Evolutionary conservation across 2,888 invertebrate species (phyloP).

Genomic region (Melikaiella ostensackeni): DNA sequence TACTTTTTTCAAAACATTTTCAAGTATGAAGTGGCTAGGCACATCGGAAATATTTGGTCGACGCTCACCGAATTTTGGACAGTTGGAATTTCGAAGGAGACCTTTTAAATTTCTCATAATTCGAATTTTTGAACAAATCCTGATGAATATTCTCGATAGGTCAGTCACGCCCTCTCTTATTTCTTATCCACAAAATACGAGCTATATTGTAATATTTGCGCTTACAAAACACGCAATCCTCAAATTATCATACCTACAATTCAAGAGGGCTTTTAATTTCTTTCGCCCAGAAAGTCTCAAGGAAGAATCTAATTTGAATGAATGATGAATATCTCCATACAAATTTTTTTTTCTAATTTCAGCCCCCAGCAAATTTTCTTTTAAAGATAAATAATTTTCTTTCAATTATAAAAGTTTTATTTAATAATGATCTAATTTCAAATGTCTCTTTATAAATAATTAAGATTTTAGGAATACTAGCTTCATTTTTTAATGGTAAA

Average conservation of each 20-base stretch:
- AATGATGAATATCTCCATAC: not conserved
- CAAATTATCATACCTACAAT: slow-evolving; percentile 45
- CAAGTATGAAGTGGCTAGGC: too few species aligned
- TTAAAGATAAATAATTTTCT: not conserved
- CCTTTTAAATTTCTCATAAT: too few species aligned
- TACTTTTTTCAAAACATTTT: too few species aligned
- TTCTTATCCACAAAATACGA: slow-evolving; percentile 6
- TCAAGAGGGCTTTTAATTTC: slow-evolving; percentile 42
- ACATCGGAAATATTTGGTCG: too few species aligned
- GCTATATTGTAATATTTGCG: slow-evolving; percentile 48
- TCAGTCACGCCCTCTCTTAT: not conserved
- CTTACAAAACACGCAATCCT: slow-evolving; percentile 50
- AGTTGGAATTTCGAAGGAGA: too few species aligned
- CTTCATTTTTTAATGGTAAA: not conserved
- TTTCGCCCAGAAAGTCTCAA: slow-evolving; percentile 27
- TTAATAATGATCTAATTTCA: not conserved
- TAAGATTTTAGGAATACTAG: too few species aligned
- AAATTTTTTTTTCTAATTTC: not conserved
- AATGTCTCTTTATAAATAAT: not conserved
- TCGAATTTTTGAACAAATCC: not conserved
- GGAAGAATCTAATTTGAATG: slow-evolving; percentile 13
- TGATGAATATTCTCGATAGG: not conserved
- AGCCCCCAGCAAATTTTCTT: too few species aligned
- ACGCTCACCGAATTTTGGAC: too few species aligned
- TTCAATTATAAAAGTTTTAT: not conserved